Conservation (phyloP, 2,797 vertebrate species). For the Halcyon badia region DNA sequence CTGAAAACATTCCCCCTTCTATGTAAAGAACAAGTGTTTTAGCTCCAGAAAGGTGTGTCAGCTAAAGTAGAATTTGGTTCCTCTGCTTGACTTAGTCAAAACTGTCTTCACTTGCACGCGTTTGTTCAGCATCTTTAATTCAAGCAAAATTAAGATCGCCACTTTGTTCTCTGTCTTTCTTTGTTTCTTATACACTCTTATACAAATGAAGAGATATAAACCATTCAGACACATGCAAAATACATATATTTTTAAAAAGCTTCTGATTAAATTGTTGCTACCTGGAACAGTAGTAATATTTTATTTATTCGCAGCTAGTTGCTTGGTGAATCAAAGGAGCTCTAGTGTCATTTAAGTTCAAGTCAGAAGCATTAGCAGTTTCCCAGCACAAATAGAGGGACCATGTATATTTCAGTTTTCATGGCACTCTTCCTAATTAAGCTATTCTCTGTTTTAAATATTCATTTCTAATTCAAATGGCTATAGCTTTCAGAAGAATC, state of each 20-base stretch:
- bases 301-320: background rate
- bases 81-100: background rate
- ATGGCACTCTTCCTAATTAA: background rate
- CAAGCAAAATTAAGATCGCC: background rate
- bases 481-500: background rate
- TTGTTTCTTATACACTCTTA: background rate
- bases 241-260: background rate
- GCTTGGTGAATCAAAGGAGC: background rate
- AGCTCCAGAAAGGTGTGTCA: background rate
- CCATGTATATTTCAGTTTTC: background rate
- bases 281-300: background rate
- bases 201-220: background rate
- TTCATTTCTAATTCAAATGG: background rate
- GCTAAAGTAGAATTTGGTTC: background rate
- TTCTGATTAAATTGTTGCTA: background rate
- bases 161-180: background rate
- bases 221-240: background rate
- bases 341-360: background rate
- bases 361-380: background rate
- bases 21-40: background rate
- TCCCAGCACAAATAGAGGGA: background rate
- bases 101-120: background rate
- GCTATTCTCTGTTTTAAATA: background rate
- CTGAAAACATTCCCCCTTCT: accelerated
- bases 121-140: background rate